Evolutionary conservation across 2,888 invertebrate species (phyloP), one percentile per base, ranked within the genome.

Genomic region (Dysmachus trigonus): DNA sequence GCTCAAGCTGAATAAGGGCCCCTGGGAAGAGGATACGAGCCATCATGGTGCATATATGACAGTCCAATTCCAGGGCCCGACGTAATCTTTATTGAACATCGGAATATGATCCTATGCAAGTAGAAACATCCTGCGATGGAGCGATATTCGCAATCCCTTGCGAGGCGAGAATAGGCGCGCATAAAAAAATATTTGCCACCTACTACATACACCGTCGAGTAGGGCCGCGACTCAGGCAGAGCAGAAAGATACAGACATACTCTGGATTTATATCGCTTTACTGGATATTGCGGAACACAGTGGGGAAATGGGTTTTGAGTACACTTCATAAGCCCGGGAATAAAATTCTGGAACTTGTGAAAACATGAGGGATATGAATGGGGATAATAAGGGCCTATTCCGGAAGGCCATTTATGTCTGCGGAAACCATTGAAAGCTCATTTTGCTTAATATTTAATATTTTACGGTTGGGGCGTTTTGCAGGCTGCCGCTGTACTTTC

Each of bases 21-120:
- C 30, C 47, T 51, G 51, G 47, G 79, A 51, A 79, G n/a, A 79
- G 79, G 79, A 79, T 51, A 51, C 51, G 79, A 79, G 79, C 47
- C 35, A 79, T 51, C 35, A 79, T 51, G 13, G 47, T 30, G 79
- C 79, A 79, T 79, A 30, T 79, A 79, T 79, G 79, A 79, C 79
- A 79, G 79, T 79, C 79, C 79, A 79, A 79, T 79, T 79, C 79
- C 79, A 79, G 30, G 10, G 47, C n/a, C 30, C 47, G 79, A 79
- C 79, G 51, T 79, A 79, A 79, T 79, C 79, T 79, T 79, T 79
- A 79, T 79, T 79, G 79, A 79, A 79, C 79, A 79, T 79, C 79
- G 33, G 51, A 47, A 51, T 51, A 79, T 79, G 79, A 79, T 79
- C 79, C 30, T 33, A 79, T 51, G 31, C 79, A 79, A 47, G 51